Evolutionary conservation across 2,113 vertebrate species (phyloP), one percentile per base, ranked within the genome.

Genomic region (Carlito syrichta): DNA sequence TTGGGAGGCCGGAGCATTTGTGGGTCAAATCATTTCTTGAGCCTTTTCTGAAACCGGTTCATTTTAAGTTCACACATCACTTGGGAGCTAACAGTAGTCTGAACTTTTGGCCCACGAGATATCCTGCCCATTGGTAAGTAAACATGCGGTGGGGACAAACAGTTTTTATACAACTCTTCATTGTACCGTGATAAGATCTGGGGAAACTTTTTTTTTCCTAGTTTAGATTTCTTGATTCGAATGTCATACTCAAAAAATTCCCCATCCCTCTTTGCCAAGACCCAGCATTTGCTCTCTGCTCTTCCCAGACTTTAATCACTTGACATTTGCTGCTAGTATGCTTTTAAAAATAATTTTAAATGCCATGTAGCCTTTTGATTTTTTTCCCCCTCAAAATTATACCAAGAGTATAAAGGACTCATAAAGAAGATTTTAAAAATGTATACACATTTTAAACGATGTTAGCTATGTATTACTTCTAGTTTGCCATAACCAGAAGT

Each of bases 181-280:
- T 19, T 96, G 79, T 96, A 96, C 25, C 40, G 73, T n/a, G 98
- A 98, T 99, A 99, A 98, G 98, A 98, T 99, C 98, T 98, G 83
- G 89, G 94, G 97, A 81, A 96, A 96, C 32, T 43, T 87, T 43
- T 81, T 25, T 45, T 81, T 35, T 12, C 63, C 45, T 52, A 94
- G 97, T 97, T 98, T 79, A 98, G 97, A 98, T 98, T 98, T 97
- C 97, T 98, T 97, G 98, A 98, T 98, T 98, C 98, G 98, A 98
- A 97, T 97, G 97, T 63, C 97, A 96, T 35, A 97, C 81, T 95
- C 71, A 97, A 94, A 94, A 95, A 98, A 98, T 97, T 97, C 97
- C 96, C 98, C 96, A 96, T 81, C 94, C 91, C 85, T 45, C 78
- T 97, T 95, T 98, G 97, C 96, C 97, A 98, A 98, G 97, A 98